Evolutionary conservation across 2,113 vertebrate species (phyloP), one percentile per base, ranked within the genome.

Genomic region (Dendrocopos noguchii): DNA sequence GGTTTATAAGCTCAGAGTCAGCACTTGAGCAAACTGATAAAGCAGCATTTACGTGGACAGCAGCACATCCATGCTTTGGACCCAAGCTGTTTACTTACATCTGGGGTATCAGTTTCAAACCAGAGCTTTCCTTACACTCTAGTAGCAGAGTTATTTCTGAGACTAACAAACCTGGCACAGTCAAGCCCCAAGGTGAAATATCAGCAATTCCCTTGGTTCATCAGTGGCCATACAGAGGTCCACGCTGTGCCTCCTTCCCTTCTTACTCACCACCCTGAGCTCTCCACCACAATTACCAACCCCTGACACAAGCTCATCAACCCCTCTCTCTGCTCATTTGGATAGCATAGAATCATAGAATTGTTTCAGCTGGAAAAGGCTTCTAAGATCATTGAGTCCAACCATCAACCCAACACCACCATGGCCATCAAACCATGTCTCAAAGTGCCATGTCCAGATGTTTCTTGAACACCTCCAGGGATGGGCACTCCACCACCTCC

Each of bases 21-120:
- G 84, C 75, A 75, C 75, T 92, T 95, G 47, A 94, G 79, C 84
- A 96, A 94, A 94, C 87, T 94, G 94, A 96, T 96, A 96, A 95
- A 91, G 77, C 3, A 3, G 46, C 68, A 44, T 82, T 94, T 91
- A 93, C 34, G 44, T 64, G 90, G 94, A 94, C 68, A 78, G 93
- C 47, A 87, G 90, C 82, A 85, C 84, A 80, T 83, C 83, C 74
- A 8, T 53, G 36, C 61, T 85, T 94, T 92, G 91, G 76, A 94
- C 72, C 70, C 68, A 83, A 57, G 14, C 25, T 82, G 24, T 94
- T 96, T 91, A n/a, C 87, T 91, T 80, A 83, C 16, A 88, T 56
- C 6, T 3, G 9, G 39, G 19, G 44, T 20, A 17, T 90, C 71
- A 61, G 29, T 34, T 71, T 73, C 44, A 61, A 6, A 29, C 21